Evolutionary conservation across 2,797 vertebrate species (phyloP), one percentile per base, ranked within the genome.

Genomic region (Coccyzus lansbergi): DNA sequence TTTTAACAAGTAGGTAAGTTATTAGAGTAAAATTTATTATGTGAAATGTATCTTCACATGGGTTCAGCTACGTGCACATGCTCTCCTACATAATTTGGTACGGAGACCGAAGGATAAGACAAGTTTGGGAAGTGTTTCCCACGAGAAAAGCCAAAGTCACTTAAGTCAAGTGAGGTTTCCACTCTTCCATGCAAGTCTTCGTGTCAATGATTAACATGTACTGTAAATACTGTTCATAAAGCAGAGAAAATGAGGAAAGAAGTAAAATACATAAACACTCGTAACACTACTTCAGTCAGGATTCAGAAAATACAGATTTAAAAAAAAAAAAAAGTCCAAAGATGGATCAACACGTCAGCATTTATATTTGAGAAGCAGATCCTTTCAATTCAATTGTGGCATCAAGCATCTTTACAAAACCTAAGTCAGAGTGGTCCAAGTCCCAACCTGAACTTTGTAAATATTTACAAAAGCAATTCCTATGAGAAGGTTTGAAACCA

Each of bases 81-180:
- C 7, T n/a, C 74, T 70, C 52, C 29, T 21, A 17, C 3, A 0
- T 8, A 26, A 64, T 25, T 19, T 42, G 36, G 22, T 25, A 33
- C 0, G 26, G 26, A 76, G 34, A 62, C 16, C 8, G 11, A 56
- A 72, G 79, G 42, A 81, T 26, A 2, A 20, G 81, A 67, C 6
- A 48, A 51, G 40, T 44, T 12, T 40, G 59, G 26, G 31, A 60
- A 42, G 64, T 12, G 13, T n/a, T 92, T 93, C 91, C 91, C 91
- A 92, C 0, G 74, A 92, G 94, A 97, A 97, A 97, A 87, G 55
- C 65, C 58, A 64, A 58, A 58, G 33, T n/a, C n/a, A 53, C 15
- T 56, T 21, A 60, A 60, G 25, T 21, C 83, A 69, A 62, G 59
- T 44, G 52, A 64, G 62, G 26, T 18, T 67, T 68, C 48, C 18